Evolutionary conservation across 1,140 invertebrate genomes (phyloP).

Genomic region (Hyphantria cunea): DNA sequence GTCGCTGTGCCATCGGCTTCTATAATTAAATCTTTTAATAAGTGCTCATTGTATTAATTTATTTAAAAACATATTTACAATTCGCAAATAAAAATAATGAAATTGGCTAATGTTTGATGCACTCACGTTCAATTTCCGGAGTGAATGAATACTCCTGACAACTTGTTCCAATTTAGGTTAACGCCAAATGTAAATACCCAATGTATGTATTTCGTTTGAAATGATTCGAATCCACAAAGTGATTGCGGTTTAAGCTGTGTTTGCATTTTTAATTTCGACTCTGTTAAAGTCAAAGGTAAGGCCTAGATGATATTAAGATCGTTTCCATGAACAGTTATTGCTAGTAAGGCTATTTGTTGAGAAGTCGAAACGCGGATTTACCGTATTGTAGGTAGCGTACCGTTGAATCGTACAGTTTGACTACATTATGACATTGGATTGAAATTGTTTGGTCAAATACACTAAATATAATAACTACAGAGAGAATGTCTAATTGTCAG

Average conservation of each 20-base stretch:
- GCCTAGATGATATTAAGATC: constrained; percentile 2
- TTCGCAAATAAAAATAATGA: constrained; percentile 14
- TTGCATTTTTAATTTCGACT: constrained; percentile 3
- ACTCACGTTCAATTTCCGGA: constrained; percentile 30
- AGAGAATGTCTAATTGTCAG: no score
- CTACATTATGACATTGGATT: no score
- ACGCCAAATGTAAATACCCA: constrained; percentile 16
- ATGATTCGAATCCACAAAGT: constrained; percentile 16
- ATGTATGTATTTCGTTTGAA: constrained; percentile 18
- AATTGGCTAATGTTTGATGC: constrained; percentile 27
- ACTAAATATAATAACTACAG: no score
- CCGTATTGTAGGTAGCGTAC: no score
- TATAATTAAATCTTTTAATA: not conserved
- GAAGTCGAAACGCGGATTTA: no score
- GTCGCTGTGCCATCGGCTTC: no score
- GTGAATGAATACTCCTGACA: constrained; percentile 19
- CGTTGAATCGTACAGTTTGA: no score
- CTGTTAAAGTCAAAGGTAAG: constrained; percentile 1
- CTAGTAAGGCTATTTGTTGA: no score
- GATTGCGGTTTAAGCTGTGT: constrained; percentile 22
- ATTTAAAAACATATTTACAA: constrained; percentile 5
- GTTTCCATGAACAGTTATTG: no score
- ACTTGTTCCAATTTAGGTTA: constrained; percentile 22
- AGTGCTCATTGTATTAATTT: constrained; percentile 2
- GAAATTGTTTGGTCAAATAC: no score